phyloP scores from a whole-genome alignment of 2,113 vertebrate species.

The Macrotis lagotis region DNA sequence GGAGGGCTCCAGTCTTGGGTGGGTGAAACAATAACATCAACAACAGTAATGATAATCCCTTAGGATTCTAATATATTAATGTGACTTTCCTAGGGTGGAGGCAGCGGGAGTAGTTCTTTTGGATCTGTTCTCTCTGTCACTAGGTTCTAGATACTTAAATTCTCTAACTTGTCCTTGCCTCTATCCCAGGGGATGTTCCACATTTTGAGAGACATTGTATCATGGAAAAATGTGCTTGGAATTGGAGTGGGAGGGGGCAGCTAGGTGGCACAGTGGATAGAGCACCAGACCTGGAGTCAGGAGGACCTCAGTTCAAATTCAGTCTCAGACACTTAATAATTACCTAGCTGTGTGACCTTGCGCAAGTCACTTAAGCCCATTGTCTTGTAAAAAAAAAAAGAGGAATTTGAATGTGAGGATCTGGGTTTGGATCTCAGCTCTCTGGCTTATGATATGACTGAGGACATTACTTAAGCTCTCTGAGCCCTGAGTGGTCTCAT shows the following conservation, averaged over 20 bases:
- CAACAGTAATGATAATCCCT: no score
- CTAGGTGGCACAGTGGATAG: no score
- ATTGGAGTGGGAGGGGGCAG: no score
- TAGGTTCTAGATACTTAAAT: not conserved
- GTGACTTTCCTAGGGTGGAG: not conserved
- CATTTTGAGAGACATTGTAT: not conserved
- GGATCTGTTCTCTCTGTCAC: not conserved
- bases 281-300: no score
- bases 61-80: not conserved
- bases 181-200: not conserved
- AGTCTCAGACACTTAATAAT: no score
- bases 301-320: no score
- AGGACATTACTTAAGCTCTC: not conserved
- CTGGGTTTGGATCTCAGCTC: not conserved
- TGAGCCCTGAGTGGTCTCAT: not conserved
- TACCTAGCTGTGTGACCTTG: no score
- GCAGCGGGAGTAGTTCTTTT: not conserved
- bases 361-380: no score
- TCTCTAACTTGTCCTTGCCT: not conserved
- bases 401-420: no score
- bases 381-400: no score
- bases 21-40: not conserved
- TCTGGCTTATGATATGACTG: not conserved
- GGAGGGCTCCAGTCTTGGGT: not conserved
- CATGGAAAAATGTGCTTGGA: not conserved